These are phyloP conservation scores for Heliothis virescens DNA, from an alignment of 1,140 invertebrate genomes.

Conservation along the genomic window DNA sequence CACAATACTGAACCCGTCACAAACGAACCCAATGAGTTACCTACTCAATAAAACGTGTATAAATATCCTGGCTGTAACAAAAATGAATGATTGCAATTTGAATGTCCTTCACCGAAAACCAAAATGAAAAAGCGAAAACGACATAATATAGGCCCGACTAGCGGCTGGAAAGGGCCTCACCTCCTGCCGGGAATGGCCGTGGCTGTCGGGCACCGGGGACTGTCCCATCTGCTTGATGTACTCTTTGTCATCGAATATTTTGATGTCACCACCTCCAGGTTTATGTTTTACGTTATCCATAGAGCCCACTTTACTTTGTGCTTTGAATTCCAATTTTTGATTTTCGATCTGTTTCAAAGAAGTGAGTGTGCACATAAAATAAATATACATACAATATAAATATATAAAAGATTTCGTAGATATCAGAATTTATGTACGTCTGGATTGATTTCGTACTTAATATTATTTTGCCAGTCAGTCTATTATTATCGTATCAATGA, in stretches of 20 bases:
- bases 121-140: constrained; percentile 62
- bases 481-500: constrained; percentile 8
- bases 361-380: constrained; percentile 50
- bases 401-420: constrained; percentile 37
- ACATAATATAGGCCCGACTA: constrained; percentile 58
- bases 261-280: constrained; percentile 97
- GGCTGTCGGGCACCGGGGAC: constrained; percentile 87
- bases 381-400: constrained; percentile 38
- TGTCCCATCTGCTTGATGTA: constrained; percentile 94
- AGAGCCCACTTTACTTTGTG: constrained; percentile 95
- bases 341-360: constrained; percentile 92
- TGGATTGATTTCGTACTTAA: neutral
- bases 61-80: constrained; percentile 87
- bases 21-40: constrained; percentile 60
- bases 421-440: neutral
- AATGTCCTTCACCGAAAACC: constrained; percentile 69
- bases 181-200: constrained; percentile 89
- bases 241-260: constrained; percentile 97
- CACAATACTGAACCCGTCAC: constrained; percentile 56
- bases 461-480: neutral
- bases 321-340: constrained; percentile 94
- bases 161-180: constrained; percentile 80
- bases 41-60: constrained; percentile 86
- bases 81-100: constrained; percentile 66
- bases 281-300: constrained; percentile 97